These are phyloP conservation scores for Chymomyza fuscimana DNA, from an alignment of 2,888 invertebrate genomes.

Conservation along the genomic window DNA sequence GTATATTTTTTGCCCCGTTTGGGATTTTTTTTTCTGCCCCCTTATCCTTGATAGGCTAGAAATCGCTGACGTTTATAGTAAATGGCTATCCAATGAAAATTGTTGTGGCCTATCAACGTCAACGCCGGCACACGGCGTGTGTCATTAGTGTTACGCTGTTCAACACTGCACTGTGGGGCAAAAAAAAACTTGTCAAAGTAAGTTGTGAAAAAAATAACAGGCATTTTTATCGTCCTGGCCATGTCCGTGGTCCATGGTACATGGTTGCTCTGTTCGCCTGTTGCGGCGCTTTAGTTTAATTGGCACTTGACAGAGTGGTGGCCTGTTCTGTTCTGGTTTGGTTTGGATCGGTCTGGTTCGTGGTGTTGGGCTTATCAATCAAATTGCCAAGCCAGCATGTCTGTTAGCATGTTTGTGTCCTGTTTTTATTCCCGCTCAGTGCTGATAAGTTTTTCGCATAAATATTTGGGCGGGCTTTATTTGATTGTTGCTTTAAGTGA, in stretches of 20 bases:
- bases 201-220: conserved; percentile 56
- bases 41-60: conserved; percentile 31
- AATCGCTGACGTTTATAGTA: conserved; percentile 73
- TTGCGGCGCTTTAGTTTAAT: conserved; percentile 68
- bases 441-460: conserved; percentile 10
- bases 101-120: conserved; percentile 75
- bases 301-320: conserved; percentile 65
- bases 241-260: not conserved
- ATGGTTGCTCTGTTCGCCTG: conserved; percentile 32
- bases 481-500: conserved; percentile 1
- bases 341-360: conserved; percentile 8
- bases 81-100: conserved; percentile 74
- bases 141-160: conserved; percentile 55
- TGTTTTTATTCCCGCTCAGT: not conserved
- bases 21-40: not conserved
- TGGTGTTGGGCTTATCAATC: conserved; percentile 54
- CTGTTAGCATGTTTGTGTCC: not conserved
- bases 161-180: conserved; percentile 7
- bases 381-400: conserved; percentile 43
- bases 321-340: not conserved
- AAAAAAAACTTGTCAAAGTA: conserved; percentile 40
- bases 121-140: conserved; percentile 52
- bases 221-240: conserved; percentile 55
- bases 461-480: not conserved
- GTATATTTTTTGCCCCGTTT: conserved; percentile 12